These are phyloP conservation scores for Paraplagusia blochii DNA, from an alignment of 2,113 vertebrate genomes.

Conservation along the genomic window DNA sequence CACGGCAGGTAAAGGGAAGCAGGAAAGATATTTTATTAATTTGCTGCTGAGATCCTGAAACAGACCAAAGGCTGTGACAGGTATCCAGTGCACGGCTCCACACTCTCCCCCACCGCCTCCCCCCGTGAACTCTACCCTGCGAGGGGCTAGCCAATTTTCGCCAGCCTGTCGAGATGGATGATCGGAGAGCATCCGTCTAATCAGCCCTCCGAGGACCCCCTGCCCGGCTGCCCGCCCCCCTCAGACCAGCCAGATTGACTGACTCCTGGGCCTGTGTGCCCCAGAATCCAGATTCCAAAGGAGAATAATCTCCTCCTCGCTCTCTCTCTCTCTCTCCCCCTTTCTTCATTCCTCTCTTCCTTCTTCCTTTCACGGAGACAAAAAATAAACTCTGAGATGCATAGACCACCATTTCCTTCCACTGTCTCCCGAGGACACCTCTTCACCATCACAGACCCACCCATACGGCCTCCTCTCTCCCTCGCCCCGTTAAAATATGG, in stretches of 20 bases:
- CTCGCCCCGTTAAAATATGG: constrained; percentile 69
- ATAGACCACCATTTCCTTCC: constrained; percentile 53
- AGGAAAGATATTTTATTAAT: constrained; percentile 80
- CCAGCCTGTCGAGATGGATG: constrained; percentile 97
- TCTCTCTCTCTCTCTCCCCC: constrained; percentile 20
- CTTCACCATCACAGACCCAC: constrained; percentile 42
- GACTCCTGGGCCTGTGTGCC: constrained; percentile 76
- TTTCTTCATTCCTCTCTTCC: constrained; percentile 35
- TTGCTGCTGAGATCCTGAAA: constrained; percentile 77
- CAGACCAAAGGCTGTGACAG: constrained; percentile 94
- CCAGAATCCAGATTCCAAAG: constrained; percentile 73
- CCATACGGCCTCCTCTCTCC: constrained; percentile 39
- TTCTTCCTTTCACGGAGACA: constrained; percentile 47
- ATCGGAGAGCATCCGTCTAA: constrained; percentile 98
- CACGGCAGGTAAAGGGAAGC: constrained; percentile 72
- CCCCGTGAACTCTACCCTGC: constrained; percentile 94
- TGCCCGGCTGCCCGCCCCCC: constrained; percentile 73
- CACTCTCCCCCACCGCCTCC: constrained; percentile 76
- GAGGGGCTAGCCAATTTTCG: constrained; percentile 96
- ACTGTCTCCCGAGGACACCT: constrained; percentile 53
- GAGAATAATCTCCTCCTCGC: constrained; percentile 67
- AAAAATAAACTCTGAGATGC: constrained; percentile 54
- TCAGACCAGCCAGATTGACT: constrained; percentile 74
- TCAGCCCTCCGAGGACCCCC: constrained; percentile 97
- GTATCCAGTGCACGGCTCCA: constrained; percentile 74